Evolutionary conservation across 2,797 vertebrate species (phyloP), one percentile per base, ranked within the genome.

Genomic region (Triplophysa yarkandensis): DNA sequence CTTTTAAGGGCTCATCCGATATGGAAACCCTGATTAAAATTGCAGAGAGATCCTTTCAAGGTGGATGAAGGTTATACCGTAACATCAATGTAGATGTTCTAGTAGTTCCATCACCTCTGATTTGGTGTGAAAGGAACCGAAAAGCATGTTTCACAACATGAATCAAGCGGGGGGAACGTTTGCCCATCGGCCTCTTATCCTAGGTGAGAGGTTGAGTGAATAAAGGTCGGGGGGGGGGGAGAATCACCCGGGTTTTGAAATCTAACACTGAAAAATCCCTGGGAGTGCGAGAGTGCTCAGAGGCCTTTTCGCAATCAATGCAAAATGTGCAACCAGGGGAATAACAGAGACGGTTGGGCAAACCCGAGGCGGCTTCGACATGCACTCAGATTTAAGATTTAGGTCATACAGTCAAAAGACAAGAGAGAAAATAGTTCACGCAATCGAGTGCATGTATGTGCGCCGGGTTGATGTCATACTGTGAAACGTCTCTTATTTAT

Each of bases 21-120:
- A 71, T 84, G 69, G 81, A 81, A 83, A 80, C 79, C 79, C 52
- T 79, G 39, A 84, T 88, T 80, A 86, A 88, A 86, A 80, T 78
- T 86, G 80, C 74, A 87, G 61, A 68, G 82, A 65, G 50, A 76
- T 77, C 82, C 82, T 81, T 82, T 86, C 71, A 83, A 85, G 79
- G 85, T 85, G 71, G 60, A 82, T 76, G 75, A 52, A 68, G 54
- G 70, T 57, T 28, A 5, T 13, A 21, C 50, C 17, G 27, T 21
- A 68, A 54, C 48, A 54, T 17, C 48, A 9, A 36, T 36, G 34
- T 27, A 68, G 16, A 54, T 25, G 5, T 55, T 27, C 27, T 13
- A 23, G 14, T 41, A 54, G 9, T 9, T 13, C 19, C 17, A 10
- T 25, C 16, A 11, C 11, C 13, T 50, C 55, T 25, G n/a, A 4